A percentile compares a stretch with the other conserved stretches of the same genome.
Conservation (phyloP, 1,140 invertebrate species). For the Caerostris extrusa region DNA sequence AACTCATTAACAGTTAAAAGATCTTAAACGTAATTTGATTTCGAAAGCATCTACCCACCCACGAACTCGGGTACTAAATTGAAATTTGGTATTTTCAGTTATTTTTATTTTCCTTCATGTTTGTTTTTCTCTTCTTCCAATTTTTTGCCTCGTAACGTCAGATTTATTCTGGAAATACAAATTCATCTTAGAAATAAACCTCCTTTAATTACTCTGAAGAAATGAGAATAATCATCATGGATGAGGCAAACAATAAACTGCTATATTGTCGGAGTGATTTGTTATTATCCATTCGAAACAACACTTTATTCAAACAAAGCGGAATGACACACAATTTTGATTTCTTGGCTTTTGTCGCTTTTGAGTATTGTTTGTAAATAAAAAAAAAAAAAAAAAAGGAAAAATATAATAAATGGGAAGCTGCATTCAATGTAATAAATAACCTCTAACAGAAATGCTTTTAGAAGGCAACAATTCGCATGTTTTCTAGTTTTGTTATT, state of each 20-base stretch:
- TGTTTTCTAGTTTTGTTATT: too few relatives aligned
- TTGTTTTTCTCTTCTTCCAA: not conserved
- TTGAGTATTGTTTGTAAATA: too few relatives aligned
- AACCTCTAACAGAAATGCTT: not conserved
- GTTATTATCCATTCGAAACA: not conserved
- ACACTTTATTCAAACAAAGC: not conserved
- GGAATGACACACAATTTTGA: not conserved
- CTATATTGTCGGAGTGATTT: not conserved
- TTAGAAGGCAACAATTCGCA: not conserved
- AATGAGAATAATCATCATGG: not conserved
- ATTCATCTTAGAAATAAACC: not conserved
- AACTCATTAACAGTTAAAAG: not conserved
- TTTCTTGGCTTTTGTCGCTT: not conserved
- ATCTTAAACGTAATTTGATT: constrained; percentile 16
- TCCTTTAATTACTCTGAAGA: not conserved
- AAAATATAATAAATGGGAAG: not conserved
- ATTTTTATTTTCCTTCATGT: not conserved
- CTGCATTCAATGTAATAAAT: not conserved
- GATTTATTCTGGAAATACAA: not conserved
- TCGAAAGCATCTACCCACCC: not conserved
- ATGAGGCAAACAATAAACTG: not conserved
- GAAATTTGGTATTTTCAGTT: not conserved
- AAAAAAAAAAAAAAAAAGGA: not conserved
- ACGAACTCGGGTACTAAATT: not conserved
- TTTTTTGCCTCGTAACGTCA: not conserved